A percentile compares a stretch with the other conserved stretches of the same genome.
Evolutionary conservation across 2,888 invertebrate species (phyloP).

Genomic region (Scaeva pyrastri): DNA sequence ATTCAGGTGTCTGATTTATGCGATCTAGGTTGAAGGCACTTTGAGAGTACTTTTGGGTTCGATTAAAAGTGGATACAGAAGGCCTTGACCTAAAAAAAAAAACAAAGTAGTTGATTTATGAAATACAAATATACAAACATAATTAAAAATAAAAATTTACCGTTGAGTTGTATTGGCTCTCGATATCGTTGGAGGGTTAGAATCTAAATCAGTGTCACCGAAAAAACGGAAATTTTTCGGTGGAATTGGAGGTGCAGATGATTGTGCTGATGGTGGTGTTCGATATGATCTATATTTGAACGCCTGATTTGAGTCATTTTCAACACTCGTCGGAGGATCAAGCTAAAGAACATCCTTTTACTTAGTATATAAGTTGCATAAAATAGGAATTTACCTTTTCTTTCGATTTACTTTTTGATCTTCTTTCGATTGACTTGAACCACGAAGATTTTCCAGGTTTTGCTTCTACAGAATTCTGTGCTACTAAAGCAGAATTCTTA

Average conservation of each 20-base stretch:
- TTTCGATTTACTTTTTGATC: conserved; percentile 88
- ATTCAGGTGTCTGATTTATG: conserved; percentile 75
- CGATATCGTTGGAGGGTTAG: conserved; percentile 86
- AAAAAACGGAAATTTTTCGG: conserved; percentile 91
- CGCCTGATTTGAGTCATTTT: conserved; percentile 77
- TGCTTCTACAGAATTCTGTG: conserved; percentile 82
- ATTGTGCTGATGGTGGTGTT: conserved; percentile 75
- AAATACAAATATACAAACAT: background rate
- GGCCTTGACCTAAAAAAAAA: conserved; percentile 78
- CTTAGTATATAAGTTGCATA: background rate
- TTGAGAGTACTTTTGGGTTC: conserved; percentile 82
- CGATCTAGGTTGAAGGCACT: conserved; percentile 83
- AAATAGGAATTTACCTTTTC: conserved; percentile 79
- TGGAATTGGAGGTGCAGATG: conserved; percentile 78
- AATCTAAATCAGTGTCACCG: conserved; percentile 92
- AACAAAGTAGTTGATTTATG: background rate
- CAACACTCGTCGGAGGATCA: conserved; percentile 79
- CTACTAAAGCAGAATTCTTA: conserved; percentile 83
- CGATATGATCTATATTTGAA: conserved; percentile 57
- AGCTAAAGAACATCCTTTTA: conserved; percentile 76
- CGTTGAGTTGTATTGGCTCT: conserved; percentile 81
- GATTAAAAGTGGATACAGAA: conserved; percentile 77
- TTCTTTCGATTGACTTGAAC: conserved; percentile 91
- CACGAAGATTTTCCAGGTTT: conserved; percentile 87
- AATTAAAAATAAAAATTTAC: conserved; percentile 72